Evolutionary conservation across 2,888 invertebrate species (phyloP).

Genomic region (Blastobasis lacticolella): DNA sequence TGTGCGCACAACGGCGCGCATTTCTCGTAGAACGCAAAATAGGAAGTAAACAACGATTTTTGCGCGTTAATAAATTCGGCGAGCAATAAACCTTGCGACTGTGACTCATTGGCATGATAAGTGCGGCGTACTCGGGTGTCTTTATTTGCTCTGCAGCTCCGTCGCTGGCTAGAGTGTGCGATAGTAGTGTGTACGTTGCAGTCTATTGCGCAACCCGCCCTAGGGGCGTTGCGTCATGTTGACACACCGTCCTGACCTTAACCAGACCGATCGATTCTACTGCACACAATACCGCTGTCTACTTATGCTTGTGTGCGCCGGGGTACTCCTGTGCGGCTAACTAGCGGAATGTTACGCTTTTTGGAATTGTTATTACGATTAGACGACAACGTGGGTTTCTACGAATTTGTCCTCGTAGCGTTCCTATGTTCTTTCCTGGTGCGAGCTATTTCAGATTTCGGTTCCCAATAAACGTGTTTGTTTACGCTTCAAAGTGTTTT

Average conservation of each 20-base stretch:
- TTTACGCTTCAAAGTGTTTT: too few relatives aligned
- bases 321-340: too few relatives aligned
- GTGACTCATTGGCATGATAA: conserved; percentile 8
- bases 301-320: neutral
- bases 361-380: too few relatives aligned
- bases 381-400: too few relatives aligned
- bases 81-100: conserved; percentile 5
- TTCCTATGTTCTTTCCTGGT: too few relatives aligned
- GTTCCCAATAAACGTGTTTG: too few relatives aligned
- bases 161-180: neutral
- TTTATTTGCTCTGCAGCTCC: conserved; percentile 1
- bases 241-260: conserved; percentile 59
- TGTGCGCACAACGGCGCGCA: conserved; percentile 34
- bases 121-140: conserved; percentile 2
- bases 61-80: neutral
- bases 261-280: conserved; percentile 51
- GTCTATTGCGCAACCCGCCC: conserved; percentile 55
- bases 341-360: too few relatives aligned
- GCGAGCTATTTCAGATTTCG: too few relatives aligned
- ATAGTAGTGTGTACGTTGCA: conserved; percentile 26
- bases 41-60: conserved; percentile 1
- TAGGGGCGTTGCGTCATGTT: conserved; percentile 56
- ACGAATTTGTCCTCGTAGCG: too few relatives aligned
- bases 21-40: conserved; percentile 27
- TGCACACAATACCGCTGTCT: conserved; percentile 15